Conservation (phyloP, 2,113 vertebrate genomes). For the Hipposideros armiger region DNA sequence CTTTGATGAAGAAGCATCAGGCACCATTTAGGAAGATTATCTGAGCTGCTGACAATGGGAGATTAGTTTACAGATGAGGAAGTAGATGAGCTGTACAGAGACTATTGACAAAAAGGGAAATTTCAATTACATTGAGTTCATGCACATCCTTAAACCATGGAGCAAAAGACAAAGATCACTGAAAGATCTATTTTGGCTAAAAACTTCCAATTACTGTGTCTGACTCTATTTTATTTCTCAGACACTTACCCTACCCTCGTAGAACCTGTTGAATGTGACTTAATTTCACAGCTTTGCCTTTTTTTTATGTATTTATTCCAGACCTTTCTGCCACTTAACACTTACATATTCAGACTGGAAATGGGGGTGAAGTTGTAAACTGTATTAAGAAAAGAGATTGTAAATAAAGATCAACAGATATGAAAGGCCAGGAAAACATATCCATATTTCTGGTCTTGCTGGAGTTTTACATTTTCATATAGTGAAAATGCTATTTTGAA, state of each 20-base stretch:
- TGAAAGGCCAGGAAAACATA: constrained; percentile 82
- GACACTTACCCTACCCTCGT: constrained; percentile 79
- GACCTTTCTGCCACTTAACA: constrained; percentile 86
- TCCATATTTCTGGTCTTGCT: constrained; percentile 89
- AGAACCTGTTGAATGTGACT: constrained; percentile 90
- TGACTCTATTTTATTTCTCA: constrained; percentile 68
- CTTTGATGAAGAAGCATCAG: constrained; percentile 96
- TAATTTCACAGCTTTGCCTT: constrained; percentile 87
- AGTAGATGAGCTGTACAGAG: constrained; percentile 95
- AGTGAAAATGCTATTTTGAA: constrained; percentile 94
- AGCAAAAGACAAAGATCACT: constrained; percentile 96
- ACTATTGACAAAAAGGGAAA: constrained; percentile 96
- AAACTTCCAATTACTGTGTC: constrained; percentile 31
- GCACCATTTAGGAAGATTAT: constrained; percentile 63
- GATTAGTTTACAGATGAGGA: constrained; percentile 96
- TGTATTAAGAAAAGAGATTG: constrained; percentile 77
- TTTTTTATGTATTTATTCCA: constrained; percentile 87
- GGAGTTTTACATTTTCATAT: constrained; percentile 97
- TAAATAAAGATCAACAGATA: constrained; percentile 78
- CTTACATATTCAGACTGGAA: constrained; percentile 88
- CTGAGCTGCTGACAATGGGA: constrained; percentile 92
- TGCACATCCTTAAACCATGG: constrained; percentile 96
- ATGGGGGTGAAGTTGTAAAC: constrained; percentile 71
- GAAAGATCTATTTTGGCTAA: constrained; percentile 75
- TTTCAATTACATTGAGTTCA: constrained; percentile 97